Evolutionary conservation across 2,113 vertebrate genomes (phyloP).

Genomic region (Leptocoma aspasia): DNA sequence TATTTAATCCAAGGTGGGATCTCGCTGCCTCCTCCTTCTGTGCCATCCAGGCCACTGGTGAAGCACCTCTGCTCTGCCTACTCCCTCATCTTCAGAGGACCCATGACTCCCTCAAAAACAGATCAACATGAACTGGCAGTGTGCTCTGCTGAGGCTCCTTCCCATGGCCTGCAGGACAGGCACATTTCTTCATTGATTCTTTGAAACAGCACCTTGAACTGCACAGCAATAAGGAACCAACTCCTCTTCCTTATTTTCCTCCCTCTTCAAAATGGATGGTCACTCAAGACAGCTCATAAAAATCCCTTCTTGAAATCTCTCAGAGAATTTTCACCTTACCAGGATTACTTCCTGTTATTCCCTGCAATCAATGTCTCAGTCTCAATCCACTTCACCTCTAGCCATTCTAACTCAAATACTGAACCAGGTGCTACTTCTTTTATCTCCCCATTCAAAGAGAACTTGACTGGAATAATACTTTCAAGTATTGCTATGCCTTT

Average conservation of each 20-base stretch:
- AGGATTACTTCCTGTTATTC: background rate
- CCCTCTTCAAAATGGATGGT: background rate
- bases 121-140: background rate
- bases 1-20: background rate
- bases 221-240: background rate
- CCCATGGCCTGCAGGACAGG: background rate
- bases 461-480: background rate
- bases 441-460: background rate
- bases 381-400: background rate
- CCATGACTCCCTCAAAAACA: accelerated
- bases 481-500: background rate
- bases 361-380: background rate
- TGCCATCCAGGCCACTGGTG: accelerated
- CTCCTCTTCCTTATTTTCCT: background rate
- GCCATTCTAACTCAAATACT: background rate
- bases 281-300: background rate
- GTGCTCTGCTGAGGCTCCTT: background rate
- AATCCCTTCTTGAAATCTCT: background rate
- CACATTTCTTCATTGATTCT: background rate
- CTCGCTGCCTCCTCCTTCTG: background rate
- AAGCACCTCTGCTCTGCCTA: background rate
- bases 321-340: background rate
- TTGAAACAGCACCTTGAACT: background rate
- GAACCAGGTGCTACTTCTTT: background rate
- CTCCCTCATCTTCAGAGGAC: background rate